Base-by-base conservation (phyloP, 2,797 vertebrate genomes). In the Enteromius trimaculatus region DNA sequence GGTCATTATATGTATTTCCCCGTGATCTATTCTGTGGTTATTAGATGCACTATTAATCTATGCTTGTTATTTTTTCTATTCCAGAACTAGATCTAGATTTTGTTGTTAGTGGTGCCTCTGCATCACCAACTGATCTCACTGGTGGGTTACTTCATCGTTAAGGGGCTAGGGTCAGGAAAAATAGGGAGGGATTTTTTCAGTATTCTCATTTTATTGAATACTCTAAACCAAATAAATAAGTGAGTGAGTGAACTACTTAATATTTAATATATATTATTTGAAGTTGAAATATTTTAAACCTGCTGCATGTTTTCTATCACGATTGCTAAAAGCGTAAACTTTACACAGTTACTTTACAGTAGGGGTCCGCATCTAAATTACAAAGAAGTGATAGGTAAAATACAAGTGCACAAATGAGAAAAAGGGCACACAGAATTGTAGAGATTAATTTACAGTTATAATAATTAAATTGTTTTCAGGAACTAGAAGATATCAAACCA, bases 21-120 rank as follows among this genome's bases (percentile, higher is more conserved):
- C 0, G 7, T 39, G 34, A 29, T 60, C 5, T 39, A 17, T 14
- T 26, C 1, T 68, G 11, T 31, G 34, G 26, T 42, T 39, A 55
- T 49, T 42, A 19, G 4, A 80, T 44, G n/a, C 3, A 58, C 70
- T 31, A 1, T 47, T 53, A 65, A 53, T 13, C 1, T 64, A n/a
- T 79, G 14, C 47, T 26, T 60, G 14, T 6, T 42, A 8, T 16
- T 79, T 65, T 78, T 69, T 31, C 4, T 21, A 4, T 21, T 70
- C n/a, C 0, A 69, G 39, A 0, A 1, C 23, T 17, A 23, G 1
- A 6, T 2, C 23, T 17, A 23, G 1, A 9, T 3, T 23, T 86
- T 1, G 1, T 0, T 3, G n/a, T 87, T 76, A 31, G 0, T n/a
- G 0, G 1, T 0, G 8, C 0, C n/a, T 0, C 0, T 0, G 16